Evolutionary conservation across 1,140 invertebrate genomes (phyloP).

Genomic region (Daktulosphaira vitifoliae): DNA sequence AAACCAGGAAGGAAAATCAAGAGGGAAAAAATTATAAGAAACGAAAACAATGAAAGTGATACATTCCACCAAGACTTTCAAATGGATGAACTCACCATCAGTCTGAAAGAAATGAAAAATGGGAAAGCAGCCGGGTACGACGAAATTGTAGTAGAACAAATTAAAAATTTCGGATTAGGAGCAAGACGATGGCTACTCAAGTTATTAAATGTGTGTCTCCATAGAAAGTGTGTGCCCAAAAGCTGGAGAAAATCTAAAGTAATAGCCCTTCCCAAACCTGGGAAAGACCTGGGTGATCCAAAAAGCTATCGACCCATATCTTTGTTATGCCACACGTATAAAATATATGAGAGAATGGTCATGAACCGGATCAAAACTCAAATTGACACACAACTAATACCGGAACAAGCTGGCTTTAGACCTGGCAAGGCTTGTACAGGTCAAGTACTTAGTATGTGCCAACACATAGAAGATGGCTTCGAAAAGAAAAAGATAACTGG

Average conservation of each 20-base stretch:
- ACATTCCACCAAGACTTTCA: background rate
- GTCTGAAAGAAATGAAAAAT: too few relatives aligned
- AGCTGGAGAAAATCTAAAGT: too few relatives aligned
- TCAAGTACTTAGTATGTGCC: constrained; percentile 29
- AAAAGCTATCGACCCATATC: constrained; percentile 32
- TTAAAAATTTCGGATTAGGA: background rate
- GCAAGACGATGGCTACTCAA: background rate
- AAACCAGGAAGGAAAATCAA: background rate
- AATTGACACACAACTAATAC: constrained; percentile 6
- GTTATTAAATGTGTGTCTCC: background rate
- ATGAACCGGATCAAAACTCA: too few relatives aligned
- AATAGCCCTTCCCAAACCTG: too few relatives aligned
- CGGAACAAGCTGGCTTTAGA: constrained; percentile 32
- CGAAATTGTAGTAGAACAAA: background rate
- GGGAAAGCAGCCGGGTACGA: background rate
- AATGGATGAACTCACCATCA: background rate
- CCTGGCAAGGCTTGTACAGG: constrained; percentile 23
- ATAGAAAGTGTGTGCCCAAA: too few relatives aligned
- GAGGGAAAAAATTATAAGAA: background rate
- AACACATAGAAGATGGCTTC: constrained; percentile 35
- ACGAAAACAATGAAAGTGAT: background rate
- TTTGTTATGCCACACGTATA: constrained; percentile 32
- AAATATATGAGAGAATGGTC: too few relatives aligned
- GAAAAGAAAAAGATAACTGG: constrained; percentile 15
- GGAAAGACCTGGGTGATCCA: background rate